Base-by-base conservation (phyloP, 2,797 vertebrate genomes). In the Tolypeutes matacus region DNA sequence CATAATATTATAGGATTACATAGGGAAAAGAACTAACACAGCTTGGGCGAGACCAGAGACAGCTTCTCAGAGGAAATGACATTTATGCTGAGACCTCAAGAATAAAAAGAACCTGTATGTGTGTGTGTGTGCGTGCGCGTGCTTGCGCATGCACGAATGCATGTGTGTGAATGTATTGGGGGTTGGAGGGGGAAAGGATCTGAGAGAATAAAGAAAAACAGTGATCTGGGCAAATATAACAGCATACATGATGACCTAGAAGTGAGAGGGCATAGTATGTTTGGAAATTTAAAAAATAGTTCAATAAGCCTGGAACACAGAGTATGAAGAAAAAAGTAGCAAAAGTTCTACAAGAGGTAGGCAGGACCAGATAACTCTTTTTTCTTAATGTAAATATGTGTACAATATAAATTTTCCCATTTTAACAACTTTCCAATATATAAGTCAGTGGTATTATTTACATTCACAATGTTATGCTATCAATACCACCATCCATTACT, bases 201-300 rank as follows among this genome's bases (percentile, higher is more conserved):
- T 78, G n/a, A 67, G 23, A 90, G 82, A 83, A 91, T 72, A 78
- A 93, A 90, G 56, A 83, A 91, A 42, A 80, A 78, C 0, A 39
- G 11, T 78, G 31, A 46, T 89, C 29, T 14, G 81, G 31, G 17
- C 39, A 85, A 27, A 67, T 36, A 29, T 77, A 85, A 31, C 9
- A 87, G 46, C n/a, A 80, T 51, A 9, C 76, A 42, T n/a, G 86
- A 77, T 36, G n/a, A 53, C 17, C 46, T 36, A 58, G 15, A 51
- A 77, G 12, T 96, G 46, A 82, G 1, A 64, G 12, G 21, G 39
- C 10, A 23, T 81, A 46, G 60, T 69, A 25, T n/a, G 18, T 31
- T 64, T 93, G 83, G 51, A 15, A 83, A 91, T 83, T 49, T 81
- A 53, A 88, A 56, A 94, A 87, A 65, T 62, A 83, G 89, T 78